Percentiles rank a stretch among this genome's conserved stretches.
phyloP scores from a whole-genome alignment of 2,797 vertebrate genomes.

The Presbytis comata region DNA sequence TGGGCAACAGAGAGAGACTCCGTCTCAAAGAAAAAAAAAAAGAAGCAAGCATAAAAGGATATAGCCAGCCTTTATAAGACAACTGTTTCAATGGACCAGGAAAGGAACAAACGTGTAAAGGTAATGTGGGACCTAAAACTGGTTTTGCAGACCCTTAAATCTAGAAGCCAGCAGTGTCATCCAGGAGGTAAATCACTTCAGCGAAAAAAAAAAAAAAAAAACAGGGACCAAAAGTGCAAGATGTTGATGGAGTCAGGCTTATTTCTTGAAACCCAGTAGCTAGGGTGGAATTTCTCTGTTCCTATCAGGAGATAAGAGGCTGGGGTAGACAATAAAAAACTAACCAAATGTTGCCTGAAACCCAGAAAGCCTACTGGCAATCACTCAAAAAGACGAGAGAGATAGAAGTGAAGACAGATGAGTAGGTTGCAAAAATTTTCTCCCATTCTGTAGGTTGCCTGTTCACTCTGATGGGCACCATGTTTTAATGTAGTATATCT shows the following conservation, averaged over 20 bases:
- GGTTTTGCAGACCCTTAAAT: background rate
- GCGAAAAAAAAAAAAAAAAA: background rate
- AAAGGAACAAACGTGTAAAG: background rate
- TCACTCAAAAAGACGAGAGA: background rate
- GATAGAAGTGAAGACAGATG: background rate
- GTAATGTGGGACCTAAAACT: background rate
- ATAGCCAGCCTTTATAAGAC: background rate
- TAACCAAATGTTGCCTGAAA: background rate
- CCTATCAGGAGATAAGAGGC: background rate
- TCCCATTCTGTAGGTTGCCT: too few species aligned
- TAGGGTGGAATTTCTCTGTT: background rate
- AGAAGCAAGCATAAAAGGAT: background rate
- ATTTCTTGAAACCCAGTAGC: background rate
- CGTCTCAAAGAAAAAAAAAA: background rate
- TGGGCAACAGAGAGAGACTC: too few species aligned
- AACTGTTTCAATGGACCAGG: background rate
- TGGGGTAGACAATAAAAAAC: background rate
- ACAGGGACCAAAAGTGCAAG: background rate
- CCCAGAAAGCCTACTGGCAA: background rate
- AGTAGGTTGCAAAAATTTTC: too few species aligned
- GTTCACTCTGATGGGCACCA: too few species aligned
- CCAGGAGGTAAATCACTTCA: background rate
- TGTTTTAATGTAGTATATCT: background rate
- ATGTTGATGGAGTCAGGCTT: background rate
- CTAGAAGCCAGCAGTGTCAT: background rate